phyloP scores from a whole-genome alignment of 2,888 invertebrate species.

The Dasypolia templi region DNA sequence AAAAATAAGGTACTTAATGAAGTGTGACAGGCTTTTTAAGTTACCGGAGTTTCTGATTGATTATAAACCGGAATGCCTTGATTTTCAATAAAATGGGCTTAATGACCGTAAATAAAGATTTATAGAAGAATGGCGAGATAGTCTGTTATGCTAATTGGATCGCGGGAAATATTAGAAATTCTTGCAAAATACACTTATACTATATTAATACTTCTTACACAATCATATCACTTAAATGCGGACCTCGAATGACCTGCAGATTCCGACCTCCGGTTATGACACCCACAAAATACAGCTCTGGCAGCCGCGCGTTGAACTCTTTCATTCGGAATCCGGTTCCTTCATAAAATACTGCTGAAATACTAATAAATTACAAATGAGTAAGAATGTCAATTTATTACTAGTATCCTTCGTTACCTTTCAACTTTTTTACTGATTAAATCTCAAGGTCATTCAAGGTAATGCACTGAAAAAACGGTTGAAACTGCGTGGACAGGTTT shows the following conservation, averaged over 20 bases:
- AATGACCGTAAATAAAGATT: slow-evolving; percentile 12
- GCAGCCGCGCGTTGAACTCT: slow-evolving; percentile 82
- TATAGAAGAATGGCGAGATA: background rate
- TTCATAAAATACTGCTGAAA: slow-evolving; percentile 32
- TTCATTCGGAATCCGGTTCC: slow-evolving; percentile 70
- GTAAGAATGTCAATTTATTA: too few species aligned
- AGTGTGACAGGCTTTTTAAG: slow-evolving; percentile 32
- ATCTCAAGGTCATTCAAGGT: slow-evolving; percentile 41
- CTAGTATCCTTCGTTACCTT: background rate
- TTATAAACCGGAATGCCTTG: slow-evolving; percentile 11
- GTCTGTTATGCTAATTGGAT: slow-evolving; percentile 18
- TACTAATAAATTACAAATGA: slow-evolving; percentile 14
- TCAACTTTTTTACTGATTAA: background rate
- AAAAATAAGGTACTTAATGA: slow-evolving; percentile 36
- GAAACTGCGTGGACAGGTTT: background rate
- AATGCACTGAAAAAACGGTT: slow-evolving; percentile 15
- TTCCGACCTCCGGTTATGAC: too few species aligned
- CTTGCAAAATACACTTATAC: too few species aligned
- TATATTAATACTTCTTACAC: too few species aligned
- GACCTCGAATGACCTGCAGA: too few species aligned
- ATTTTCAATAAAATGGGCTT: slow-evolving; percentile 26
- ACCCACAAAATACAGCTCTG: background rate
- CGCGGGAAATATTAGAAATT: background rate
- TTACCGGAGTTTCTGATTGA: slow-evolving; percentile 43
- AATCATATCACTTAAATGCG: too few species aligned